Percentiles rank a stretch among this genome's conserved stretches.
Evolutionary conservation across 2,797 vertebrate genomes (phyloP).

Genomic region (Tenualosa thibaudeaui): DNA sequence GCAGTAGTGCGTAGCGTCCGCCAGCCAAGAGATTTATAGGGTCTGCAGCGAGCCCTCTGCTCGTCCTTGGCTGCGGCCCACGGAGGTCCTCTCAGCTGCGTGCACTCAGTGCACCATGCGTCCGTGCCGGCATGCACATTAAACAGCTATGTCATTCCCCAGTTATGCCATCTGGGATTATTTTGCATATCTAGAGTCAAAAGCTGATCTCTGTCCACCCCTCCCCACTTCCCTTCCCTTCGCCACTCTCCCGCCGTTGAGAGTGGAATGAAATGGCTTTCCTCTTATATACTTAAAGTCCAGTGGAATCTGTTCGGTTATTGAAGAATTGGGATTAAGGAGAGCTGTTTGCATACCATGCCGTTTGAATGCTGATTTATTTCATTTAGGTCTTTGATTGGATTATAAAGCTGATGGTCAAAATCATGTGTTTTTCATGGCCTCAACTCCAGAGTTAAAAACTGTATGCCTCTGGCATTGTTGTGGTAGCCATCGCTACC

Average conservation of each 20-base stretch:
- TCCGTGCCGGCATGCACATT: not conserved
- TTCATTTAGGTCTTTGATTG: not conserved
- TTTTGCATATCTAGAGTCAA: not conserved
- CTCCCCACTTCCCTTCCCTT: not conserved
- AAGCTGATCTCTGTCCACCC: not conserved
- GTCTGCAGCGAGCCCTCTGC: conserved; percentile 46
- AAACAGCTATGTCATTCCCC: conserved; percentile 11
- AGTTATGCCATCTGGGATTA: conserved; percentile 23
- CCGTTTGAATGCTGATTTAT: not conserved
- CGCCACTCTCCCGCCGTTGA: not conserved
- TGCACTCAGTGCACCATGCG: not conserved
- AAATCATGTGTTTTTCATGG: not conserved
- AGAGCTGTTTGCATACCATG: not conserved
- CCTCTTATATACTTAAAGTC: not conserved
- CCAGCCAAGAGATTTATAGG: conserved; percentile 50
- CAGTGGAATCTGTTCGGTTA: not conserved
- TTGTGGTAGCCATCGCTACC: not conserved
- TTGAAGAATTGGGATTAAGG: conserved; percentile 5
- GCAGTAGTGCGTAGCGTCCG: not conserved
- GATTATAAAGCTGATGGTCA: not conserved
- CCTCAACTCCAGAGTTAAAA: not conserved
- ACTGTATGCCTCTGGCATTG: not conserved
- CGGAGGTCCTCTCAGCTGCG: not conserved
- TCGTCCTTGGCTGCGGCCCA: conserved; percentile 37
- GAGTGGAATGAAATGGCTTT: not conserved